These are phyloP conservation scores for Conus betulinus DNA, from an alignment of 1,140 invertebrate species.

Conservation along the genomic window DNA sequence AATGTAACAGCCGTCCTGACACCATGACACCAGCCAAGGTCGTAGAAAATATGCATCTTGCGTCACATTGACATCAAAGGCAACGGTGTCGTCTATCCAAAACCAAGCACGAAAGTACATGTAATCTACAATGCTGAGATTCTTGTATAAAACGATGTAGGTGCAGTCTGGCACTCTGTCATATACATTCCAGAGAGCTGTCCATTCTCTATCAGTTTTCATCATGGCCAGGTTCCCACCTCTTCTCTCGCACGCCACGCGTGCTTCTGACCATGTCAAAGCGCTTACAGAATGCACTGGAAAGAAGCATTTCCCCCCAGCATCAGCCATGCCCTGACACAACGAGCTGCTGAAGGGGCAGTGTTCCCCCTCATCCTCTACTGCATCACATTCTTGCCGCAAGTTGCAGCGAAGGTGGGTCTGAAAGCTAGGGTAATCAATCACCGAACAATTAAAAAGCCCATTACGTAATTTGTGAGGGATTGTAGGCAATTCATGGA, in stretches of 20 bases:
- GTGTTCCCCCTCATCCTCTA: constrained; percentile 20
- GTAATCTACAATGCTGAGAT: background rate
- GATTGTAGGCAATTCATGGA: background rate
- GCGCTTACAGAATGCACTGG: background rate
- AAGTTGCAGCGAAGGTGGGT: constrained; percentile 14
- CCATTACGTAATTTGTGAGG: background rate
- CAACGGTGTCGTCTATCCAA: background rate
- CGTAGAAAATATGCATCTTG: too few species aligned
- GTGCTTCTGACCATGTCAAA: background rate
- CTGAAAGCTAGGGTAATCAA: background rate
- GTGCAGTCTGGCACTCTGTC: background rate
- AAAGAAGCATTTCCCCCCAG: background rate
- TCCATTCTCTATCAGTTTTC: background rate
- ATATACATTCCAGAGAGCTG: background rate
- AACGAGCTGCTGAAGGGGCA: constrained; percentile 14
- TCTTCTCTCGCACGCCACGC: background rate
- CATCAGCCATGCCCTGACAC: background rate
- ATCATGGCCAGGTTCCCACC: background rate
- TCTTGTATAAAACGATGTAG: background rate
- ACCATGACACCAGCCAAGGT: too few species aligned
- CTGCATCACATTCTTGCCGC: background rate
- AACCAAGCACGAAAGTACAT: background rate
- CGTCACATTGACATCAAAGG: background rate
- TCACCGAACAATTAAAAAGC: constrained; percentile 10
- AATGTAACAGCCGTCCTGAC: too few species aligned